These are phyloP conservation scores for Cydia strobilella DNA, from an alignment of 1,140 invertebrate genomes.

Conservation along the genomic window DNA sequence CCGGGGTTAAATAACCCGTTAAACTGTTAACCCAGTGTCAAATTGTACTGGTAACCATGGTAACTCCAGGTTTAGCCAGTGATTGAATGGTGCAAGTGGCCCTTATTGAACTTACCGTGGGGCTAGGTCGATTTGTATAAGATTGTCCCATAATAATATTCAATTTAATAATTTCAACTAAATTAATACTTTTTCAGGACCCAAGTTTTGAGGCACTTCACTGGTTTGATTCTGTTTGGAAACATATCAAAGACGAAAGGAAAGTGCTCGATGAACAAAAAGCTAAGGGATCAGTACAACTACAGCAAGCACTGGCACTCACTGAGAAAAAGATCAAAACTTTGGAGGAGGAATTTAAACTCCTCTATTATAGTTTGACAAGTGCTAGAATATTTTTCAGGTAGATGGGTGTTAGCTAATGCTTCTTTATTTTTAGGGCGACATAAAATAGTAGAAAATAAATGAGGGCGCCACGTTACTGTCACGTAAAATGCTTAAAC, in stretches of 20 bases:
- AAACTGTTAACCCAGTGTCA: too few relatives aligned
- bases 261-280: constrained; percentile 81
- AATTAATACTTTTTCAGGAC: constrained; percentile 60
- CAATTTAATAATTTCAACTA: too few relatives aligned
- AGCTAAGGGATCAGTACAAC: constrained; percentile 79
- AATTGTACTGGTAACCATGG: too few relatives aligned
- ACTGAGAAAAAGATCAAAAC: constrained; percentile 92
- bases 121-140: too few relatives aligned
- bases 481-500: too few relatives aligned
- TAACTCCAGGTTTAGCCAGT: too few relatives aligned
- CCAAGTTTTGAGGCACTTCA: constrained; percentile 95
- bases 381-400: constrained; percentile 97
- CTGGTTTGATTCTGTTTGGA: constrained; percentile 96
- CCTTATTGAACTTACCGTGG: too few relatives aligned
- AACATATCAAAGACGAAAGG: constrained; percentile 84
- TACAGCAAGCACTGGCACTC: constrained; percentile 96
- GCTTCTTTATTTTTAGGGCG: not conserved
- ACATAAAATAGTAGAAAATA: too few relatives aligned
- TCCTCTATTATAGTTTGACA: constrained; percentile 94
- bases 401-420: constrained; percentile 43
- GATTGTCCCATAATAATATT: too few relatives aligned
- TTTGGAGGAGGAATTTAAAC: constrained; percentile 93
- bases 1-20: too few relatives aligned
- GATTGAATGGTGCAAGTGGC: too few relatives aligned
- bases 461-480: too few relatives aligned